phyloP scores from a whole-genome alignment of 2,113 vertebrate species.

The Heteronetta atricapilla region DNA sequence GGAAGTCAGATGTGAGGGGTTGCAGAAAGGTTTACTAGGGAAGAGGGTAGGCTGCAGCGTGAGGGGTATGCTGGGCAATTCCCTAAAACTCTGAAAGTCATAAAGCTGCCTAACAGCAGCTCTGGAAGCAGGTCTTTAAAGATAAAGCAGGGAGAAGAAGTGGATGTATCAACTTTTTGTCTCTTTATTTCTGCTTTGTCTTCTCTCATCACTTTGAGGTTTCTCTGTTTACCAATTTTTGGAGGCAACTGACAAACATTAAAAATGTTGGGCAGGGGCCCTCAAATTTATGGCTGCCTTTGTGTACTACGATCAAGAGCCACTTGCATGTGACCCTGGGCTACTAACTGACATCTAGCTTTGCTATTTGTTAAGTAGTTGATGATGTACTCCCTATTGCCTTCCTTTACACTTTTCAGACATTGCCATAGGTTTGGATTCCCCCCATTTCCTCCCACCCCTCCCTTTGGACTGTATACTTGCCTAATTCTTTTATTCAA shows the following conservation, averaged over 20 bases:
- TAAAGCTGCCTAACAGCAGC: not conserved
- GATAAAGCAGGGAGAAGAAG: not conserved
- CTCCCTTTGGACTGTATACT: not conserved
- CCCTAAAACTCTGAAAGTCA: not conserved
- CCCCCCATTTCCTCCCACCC: accelerated
- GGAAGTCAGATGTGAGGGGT: not conserved
- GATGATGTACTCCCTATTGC: not conserved
- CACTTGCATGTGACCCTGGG: not conserved
- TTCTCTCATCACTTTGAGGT: not conserved
- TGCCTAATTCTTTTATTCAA: not conserved
- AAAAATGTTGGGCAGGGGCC: not conserved
- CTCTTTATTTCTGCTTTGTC: not conserved
- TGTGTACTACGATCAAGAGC: not conserved
- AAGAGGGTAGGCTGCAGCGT: not conserved
- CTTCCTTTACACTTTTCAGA: not conserved
- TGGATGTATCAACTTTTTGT: not conserved
- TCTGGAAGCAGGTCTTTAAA: not conserved
- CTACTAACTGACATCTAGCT: not conserved
- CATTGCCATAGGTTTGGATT: not conserved
- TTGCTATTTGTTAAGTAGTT: not conserved
- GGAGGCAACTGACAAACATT: not conserved
- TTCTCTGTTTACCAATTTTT: not conserved
- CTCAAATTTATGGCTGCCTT: not conserved
- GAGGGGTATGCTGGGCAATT: not conserved
- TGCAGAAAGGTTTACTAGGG: not conserved